Base-by-base conservation (phyloP, 1,140 invertebrate genomes). In the Propsilocerus akamusi region DNA sequence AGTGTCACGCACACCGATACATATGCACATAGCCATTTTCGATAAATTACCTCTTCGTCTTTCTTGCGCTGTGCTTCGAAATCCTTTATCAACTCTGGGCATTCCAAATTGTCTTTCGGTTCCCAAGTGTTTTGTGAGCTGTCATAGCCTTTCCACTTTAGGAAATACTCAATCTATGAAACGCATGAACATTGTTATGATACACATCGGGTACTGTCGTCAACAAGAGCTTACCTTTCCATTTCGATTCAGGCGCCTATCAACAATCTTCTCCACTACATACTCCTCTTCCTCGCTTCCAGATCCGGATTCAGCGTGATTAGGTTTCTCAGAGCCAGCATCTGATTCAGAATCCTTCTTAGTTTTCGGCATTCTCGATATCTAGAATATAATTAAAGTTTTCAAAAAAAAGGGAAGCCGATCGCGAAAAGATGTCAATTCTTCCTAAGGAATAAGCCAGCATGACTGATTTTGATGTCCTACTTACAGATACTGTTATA, bases 101-200 rank as follows among this genome's bases (percentile, higher is more conserved):
- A 97, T 58, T 94, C 89, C 4, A 96, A 68, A 65, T 93, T 88
- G 55, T 88, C 85, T 58, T 87, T 83, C 1, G 86, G 86, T 56
- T 91, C 85, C 86, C 87, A 90, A 2, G 86, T 87, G 55, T 86
- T 86, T 53, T 86, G 82, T 5, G 76, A 75, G 48, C 71, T 71
- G 54, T 25, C 53, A 51, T 64, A 65, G 34, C 63, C 63, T 8
- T 63, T 59, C 62, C 62, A 64, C 48, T 65, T 64, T 24, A 64
- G 62, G n/a, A 56, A 62, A 46, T 68, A 68, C 49, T 68, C 66
- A 3, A 68, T 41, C 34, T 41, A 20, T 17, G 12, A 37, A 41
- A 41, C 22, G n/a, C 5, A 3, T 20, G 17, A 0, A 17, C 22
- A 6, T 20, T 41, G 34, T 20, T 41, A 20, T 17, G 10, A n/a